Percentiles rank a stretch among this genome's conserved stretches.
Conservation (phyloP, 2,113 vertebrate genomes). For the Physeter macrocephalus region DNA sequence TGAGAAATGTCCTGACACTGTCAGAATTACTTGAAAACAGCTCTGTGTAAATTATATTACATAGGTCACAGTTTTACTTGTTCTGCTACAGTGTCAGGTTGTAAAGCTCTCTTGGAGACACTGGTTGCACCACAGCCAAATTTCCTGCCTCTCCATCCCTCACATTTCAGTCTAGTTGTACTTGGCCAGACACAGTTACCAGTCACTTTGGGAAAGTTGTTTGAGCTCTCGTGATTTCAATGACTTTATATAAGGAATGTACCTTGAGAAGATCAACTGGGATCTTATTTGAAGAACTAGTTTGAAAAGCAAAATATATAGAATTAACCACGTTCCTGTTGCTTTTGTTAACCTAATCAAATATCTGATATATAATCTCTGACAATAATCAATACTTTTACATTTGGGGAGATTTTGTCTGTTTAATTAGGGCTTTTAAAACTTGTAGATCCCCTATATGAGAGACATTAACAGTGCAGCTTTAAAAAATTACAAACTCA, state of each 20-base stretch:
- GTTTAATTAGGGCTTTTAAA: background rate
- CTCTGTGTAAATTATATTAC: background rate
- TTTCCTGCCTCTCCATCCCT: rapidly evolving
- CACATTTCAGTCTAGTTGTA: background rate
- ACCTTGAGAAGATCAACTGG: background rate
- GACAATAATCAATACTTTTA: background rate
- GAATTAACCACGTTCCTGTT: background rate
- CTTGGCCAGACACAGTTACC: too few relatives aligned
- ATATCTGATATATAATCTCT: background rate
- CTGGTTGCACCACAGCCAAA: background rate
- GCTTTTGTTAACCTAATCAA: background rate
- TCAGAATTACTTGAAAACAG: background rate
- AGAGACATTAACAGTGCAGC: background rate
- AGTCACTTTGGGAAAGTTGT: background rate
- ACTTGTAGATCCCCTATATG: background rate
- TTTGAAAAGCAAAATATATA: background rate
- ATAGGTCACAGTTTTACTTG: background rate
- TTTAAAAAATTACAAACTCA: background rate
- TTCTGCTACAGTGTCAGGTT: background rate
- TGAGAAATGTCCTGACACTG: background rate
- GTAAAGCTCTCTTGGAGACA: background rate
- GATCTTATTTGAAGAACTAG: background rate
- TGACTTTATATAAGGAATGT: background rate
- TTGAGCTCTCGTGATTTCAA: background rate
- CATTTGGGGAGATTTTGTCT: background rate